phyloP scores from a whole-genome alignment of 2,113 vertebrate species.

The Axis porcinus region DNA sequence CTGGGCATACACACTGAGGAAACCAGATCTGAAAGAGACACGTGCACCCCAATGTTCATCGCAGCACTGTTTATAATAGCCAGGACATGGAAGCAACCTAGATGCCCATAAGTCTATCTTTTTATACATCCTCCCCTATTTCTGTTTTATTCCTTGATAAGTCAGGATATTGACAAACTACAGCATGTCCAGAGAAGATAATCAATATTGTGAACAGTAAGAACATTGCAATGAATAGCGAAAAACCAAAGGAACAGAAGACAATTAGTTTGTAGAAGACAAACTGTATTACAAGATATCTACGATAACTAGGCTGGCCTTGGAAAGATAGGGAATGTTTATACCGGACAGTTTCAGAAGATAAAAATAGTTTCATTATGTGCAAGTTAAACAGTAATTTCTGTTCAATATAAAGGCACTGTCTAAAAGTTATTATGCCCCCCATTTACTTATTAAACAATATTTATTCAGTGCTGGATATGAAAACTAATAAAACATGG shows the following conservation, averaged over 20 bases:
- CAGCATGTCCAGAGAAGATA: not conserved
- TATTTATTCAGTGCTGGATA: not conserved
- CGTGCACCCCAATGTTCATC: too few species aligned
- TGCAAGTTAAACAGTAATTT: not conserved
- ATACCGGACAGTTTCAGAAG: not conserved
- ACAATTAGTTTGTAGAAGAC: not conserved
- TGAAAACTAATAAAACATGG: not conserved
- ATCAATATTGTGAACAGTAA: not conserved
- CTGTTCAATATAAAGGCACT: not conserved
- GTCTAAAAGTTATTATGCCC: not conserved
- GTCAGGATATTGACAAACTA: not conserved
- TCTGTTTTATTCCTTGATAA: not conserved
- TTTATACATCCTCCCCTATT: not conserved
- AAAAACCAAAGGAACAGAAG: not conserved
- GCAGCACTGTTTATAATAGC: too few species aligned
- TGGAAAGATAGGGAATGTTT: not conserved
- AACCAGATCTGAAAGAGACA: too few species aligned
- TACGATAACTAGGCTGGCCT: not conserved
- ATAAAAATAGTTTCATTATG: not conserved
- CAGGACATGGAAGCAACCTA: too few species aligned
- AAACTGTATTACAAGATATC: not conserved
- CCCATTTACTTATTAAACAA: not conserved
- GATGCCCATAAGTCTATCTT: not conserved
- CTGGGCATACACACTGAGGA: too few species aligned
- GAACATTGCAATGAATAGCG: not conserved